Conservation (phyloP, 35 echinoderm and acorn worm species). For the Antedon bifida region DNA sequence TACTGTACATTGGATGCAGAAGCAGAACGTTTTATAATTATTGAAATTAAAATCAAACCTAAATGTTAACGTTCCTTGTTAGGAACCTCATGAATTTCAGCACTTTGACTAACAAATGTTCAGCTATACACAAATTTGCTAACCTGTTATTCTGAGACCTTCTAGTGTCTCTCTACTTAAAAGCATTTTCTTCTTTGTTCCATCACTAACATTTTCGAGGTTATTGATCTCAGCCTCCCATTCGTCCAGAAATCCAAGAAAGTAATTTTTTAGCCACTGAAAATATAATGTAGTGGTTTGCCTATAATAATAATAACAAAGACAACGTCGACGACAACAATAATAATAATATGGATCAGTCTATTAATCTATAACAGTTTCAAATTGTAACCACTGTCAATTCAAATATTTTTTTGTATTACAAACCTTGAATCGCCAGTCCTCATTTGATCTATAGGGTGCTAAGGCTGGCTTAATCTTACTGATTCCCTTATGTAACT, state of each 20-base stretch:
- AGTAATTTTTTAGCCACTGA: not conserved
- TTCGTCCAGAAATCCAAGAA: not conserved
- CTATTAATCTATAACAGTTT: no score
- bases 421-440: constrained; percentile 46
- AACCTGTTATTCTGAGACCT: constrained; percentile 17
- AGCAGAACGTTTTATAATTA: no score
- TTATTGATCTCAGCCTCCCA: not conserved
- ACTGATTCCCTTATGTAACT: not conserved
- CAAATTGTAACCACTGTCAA: no score
- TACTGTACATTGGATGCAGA: no score
- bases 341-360: no score
- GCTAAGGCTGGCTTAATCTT: constrained; percentile 16
- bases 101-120: no score
- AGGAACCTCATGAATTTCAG: no score
- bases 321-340: no score
- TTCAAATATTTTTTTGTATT: not conserved
- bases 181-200: not conserved
- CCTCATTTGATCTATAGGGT: constrained; percentile 24
- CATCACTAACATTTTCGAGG: not conserved
- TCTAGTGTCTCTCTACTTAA: constrained; percentile 5
- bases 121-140: no score
- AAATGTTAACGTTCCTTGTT: no score
- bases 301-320: no score
- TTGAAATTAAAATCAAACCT: no score
- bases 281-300: not conserved